Evolutionary conservation across 2,888 invertebrate species (phyloP), one percentile per base, ranked within the genome.

Genomic region (Mythimna vitellina): DNA sequence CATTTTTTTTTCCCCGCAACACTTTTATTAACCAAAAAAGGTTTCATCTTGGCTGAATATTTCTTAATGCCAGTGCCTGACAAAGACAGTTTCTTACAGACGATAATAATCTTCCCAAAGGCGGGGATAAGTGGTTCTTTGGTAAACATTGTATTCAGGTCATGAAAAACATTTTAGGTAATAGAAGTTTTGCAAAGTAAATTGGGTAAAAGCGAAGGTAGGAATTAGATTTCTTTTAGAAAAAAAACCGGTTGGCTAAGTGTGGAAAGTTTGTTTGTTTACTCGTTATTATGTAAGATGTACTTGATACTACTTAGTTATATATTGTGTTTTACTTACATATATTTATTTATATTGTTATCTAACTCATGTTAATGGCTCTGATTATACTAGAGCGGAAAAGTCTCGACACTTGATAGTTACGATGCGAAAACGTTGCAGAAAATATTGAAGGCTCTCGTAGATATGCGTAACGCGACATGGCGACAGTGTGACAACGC

Each of bases 81-180:
- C 70, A 70, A 73, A 76, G 65, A 68, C 42, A 61, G 63, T 78
- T 82, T 66, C 73, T 25, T 70, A 46, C 61, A 58, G 63, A 60
- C 70, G 53, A 83, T 69, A 70, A 73, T 68, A 83, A 83, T 83
- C 76, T 70, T 51, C 49, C 32, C 42, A 53, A 72, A 72, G 29
- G 38, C 54, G 38, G 66, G 61, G 32, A 63, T 57, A 70, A 68
- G 57, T 60, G 57, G 29, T 25, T 17, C 65, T 73, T 67, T 68
- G 54, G 61, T 65, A 65, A 83, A 76, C 67, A 65, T 53, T 65
- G 62, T 78, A 65, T 70, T 72, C 57, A 22, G 62, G 32, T 35
- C 32, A 22, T 54, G 46, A 63, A 74, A 65, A 75, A 65, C 49
- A 65, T 73, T 73, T 69, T 38, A 49, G 73, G 20, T 70, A 61